These are phyloP conservation scores for Euzetes globulus DNA, from an alignment of 2,888 invertebrate genomes.

Conservation along the genomic window DNA sequence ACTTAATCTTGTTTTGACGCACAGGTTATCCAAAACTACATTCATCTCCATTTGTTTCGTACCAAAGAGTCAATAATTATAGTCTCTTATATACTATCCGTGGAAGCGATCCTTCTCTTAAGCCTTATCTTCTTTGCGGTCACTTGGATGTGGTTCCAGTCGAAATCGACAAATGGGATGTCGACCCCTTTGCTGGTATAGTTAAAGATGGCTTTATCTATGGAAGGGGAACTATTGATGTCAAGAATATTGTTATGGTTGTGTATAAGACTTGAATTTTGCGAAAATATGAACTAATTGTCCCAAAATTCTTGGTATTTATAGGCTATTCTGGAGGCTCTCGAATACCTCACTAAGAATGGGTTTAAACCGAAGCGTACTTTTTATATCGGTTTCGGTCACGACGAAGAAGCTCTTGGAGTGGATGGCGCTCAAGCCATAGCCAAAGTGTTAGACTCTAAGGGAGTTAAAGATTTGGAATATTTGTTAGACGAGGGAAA, in stretches of 20 bases:
- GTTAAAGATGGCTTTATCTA: conserved; percentile 50
- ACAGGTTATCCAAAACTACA: conserved; percentile 45
- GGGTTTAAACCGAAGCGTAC: conserved; percentile 48
- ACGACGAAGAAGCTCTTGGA: conserved; percentile 53
- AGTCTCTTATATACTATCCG: conserved; percentile 50
- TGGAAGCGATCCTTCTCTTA: conserved; percentile 46
- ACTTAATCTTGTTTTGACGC: conserved; percentile 32
- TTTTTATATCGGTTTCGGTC: conserved; percentile 52
- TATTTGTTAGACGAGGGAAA: conserved; percentile 53
- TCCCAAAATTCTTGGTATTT: conserved; percentile 34
- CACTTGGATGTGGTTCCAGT: conserved; percentile 54
- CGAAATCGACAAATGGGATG: conserved; percentile 44
- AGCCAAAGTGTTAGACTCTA: conserved; percentile 44
- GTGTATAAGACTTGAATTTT: conserved; percentile 21
- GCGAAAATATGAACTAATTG: not conserved
- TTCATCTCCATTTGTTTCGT: conserved; percentile 43
- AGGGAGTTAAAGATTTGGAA: conserved; percentile 46
- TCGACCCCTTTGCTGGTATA: conserved; percentile 50
- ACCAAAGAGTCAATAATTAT: conserved; percentile 46
- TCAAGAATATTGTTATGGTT: conserved; percentile 52
- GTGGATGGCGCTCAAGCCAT: conserved; percentile 48
- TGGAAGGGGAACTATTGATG: conserved; percentile 52
- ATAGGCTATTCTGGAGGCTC: conserved; percentile 51
- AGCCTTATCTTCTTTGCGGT: conserved; percentile 51
- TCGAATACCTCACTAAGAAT: conserved; percentile 48